These are phyloP conservation scores for Halichoerus grypus DNA, from an alignment of 2,113 vertebrate genomes.

Conservation along the genomic window DNA sequence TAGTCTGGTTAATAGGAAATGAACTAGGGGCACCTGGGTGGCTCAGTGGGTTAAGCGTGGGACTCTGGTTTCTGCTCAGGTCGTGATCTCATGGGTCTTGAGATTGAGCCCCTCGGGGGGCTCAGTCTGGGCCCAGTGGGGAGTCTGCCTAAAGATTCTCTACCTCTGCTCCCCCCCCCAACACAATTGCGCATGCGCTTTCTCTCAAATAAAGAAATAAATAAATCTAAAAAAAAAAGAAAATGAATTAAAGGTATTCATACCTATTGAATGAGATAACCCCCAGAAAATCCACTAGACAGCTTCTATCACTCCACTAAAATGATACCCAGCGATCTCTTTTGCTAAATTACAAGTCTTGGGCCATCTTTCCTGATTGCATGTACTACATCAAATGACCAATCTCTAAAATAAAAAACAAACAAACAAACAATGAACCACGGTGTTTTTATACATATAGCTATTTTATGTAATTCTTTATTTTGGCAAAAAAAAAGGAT, in stretches of 20 bases:
- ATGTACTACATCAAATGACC: neutral
- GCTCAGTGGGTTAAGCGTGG: neutral
- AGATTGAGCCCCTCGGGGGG: neutral
- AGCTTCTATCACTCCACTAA: neutral
- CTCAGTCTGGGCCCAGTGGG: neutral
- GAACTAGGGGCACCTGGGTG: neutral
- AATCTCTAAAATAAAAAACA: neutral
- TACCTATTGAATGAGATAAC: neutral
- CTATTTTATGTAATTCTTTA: neutral
- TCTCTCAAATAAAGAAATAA: neutral
- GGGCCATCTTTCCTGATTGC: neutral
- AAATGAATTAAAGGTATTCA: neutral
- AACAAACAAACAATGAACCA: neutral
- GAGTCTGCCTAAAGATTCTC: neutral
- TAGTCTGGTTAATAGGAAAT: neutral
- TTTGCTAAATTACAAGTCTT: neutral
- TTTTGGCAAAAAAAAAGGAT: neutral
- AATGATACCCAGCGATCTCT: neutral
- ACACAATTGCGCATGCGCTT: neutral
- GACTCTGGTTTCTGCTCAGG: neutral
- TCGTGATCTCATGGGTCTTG: neutral
- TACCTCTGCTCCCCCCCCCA: rapidly evolving
- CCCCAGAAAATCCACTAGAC: neutral
- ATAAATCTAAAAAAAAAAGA: neutral
- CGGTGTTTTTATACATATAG: neutral